Evolutionary conservation across 2,113 vertebrate species (phyloP), one percentile per base, ranked within the genome.

Genomic region (Calidris pygmaea): DNA sequence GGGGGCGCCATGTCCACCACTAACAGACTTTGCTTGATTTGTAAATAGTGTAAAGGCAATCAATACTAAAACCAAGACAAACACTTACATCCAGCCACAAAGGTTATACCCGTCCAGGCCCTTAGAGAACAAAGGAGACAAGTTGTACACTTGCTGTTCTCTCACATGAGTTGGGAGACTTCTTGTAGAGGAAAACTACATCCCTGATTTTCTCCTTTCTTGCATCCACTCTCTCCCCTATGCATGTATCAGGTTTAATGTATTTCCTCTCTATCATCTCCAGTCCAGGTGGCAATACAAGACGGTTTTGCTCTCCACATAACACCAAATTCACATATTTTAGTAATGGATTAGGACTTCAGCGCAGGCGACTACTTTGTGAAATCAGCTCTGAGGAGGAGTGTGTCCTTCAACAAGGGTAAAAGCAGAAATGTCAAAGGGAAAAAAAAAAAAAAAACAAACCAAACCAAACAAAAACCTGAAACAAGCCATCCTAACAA

Each of bases 361-460:
- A 50, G 18, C 4, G 12, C 23, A 70, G 50, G 22, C 11, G 6
- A 59, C 6, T 39, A 60, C 7, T 32, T 93, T 74, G 53, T 6
- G 1, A 66, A 87, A 55, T 48, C 77, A 77, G 5, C 16, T 95
- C 23, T 35, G 29, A 81, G 30, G 22, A 89, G 92, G 88, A 94
- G 50, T 27, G 11, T 35, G 39, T 90, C 50, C 71, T 87, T 56
- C 60, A 71, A 86, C 50, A 74, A 87, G 60, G 84, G 62, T 65
- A 80, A 96, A 97, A 85, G 26, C 80, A 95, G 84, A 94, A 77
- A 76, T 76, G 53, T 53, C 37, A 88, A 35, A 59, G n/a, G 22
- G 9, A 22, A 41, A 30, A 75, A 68, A 62, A 86, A 52, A 29
- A 62, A 37, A 27, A 3, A 26, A 39, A 30, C 14, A 50, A 55